These are phyloP conservation scores for Myrmecophaga tridactyla DNA, from an alignment of 2,113 vertebrate genomes.

Conservation along the genomic window DNA sequence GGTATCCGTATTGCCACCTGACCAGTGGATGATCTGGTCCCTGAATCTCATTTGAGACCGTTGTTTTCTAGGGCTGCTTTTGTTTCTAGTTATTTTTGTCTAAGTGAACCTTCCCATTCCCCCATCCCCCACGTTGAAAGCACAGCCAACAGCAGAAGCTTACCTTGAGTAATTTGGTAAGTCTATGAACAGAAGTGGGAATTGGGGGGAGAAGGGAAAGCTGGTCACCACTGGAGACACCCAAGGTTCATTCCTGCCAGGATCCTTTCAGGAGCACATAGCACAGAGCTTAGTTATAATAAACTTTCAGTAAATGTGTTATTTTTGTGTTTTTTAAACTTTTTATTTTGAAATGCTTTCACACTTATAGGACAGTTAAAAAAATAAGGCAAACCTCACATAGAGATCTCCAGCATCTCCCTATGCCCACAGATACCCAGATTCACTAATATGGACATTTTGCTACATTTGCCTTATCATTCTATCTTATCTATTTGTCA, in stretches of 20 bases:
- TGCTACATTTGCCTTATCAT: too few relatives aligned
- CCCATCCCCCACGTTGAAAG: neutral
- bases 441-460: too few relatives aligned
- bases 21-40: neutral
- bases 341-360: too few relatives aligned
- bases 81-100: neutral
- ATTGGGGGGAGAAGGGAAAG: neutral
- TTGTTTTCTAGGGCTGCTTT: conserved; percentile 24
- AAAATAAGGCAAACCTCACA: too few relatives aligned
- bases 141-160: neutral
- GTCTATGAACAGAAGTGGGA: neutral
- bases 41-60: neutral
- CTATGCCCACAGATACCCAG: too few relatives aligned
- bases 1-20: neutral
- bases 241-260: neutral
- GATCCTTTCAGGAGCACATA: neutral
- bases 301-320: neutral
- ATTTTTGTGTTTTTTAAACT: neutral
- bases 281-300: neutral
- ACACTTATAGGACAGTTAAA: too few relatives aligned
- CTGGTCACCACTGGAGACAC: neutral
- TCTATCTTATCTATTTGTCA: too few relatives aligned
- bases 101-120: neutral
- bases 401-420: too few relatives aligned
- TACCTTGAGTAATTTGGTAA: neutral